These are phyloP conservation scores for Colossoma macropomum DNA, from an alignment of 2,113 vertebrate genomes.

Conservation along the genomic window DNA sequence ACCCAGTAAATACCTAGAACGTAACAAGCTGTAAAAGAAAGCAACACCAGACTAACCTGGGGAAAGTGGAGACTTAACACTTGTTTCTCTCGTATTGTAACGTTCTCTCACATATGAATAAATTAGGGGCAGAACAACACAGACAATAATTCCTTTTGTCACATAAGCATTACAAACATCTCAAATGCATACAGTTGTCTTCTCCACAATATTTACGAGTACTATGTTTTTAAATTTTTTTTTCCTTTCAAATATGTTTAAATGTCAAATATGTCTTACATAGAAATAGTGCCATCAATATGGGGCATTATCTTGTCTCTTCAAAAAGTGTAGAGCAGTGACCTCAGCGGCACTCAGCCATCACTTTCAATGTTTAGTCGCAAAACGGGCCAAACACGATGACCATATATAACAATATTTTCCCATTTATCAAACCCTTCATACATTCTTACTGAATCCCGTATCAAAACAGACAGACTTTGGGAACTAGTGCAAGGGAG, in stretches of 20 bases:
- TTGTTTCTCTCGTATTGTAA: slow-evolving; percentile 58
- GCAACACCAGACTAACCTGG: too few species aligned
- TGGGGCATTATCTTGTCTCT: slow-evolving; percentile 80
- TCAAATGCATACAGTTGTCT: slow-evolving; percentile 40
- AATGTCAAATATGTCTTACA: slow-evolving; percentile 73
- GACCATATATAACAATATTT: slow-evolving; percentile 76
- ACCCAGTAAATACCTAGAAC: too few species aligned
- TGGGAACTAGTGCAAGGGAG: slow-evolving; percentile 98
- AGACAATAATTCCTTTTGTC: slow-evolving; percentile 61
- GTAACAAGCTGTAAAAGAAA: too few species aligned
- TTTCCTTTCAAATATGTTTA: slow-evolving; percentile 69
- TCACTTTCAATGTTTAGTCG: slow-evolving; percentile 77
- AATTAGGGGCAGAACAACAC: slow-evolving; percentile 63
- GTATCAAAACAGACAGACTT: slow-evolving; percentile 88
- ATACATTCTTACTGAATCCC: slow-evolving; percentile 78
- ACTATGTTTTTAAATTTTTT: slow-evolving; percentile 70
- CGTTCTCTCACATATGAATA: slow-evolving; percentile 60
- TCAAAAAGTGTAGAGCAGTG: slow-evolving; percentile 81
- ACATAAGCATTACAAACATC: slow-evolving; percentile 59
- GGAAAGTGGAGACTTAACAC: slow-evolving; percentile 52
- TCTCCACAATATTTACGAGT: slow-evolving; percentile 69
- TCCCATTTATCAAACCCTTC: slow-evolving; percentile 78
- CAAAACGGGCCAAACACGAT: slow-evolving; percentile 81
- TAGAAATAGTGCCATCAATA: slow-evolving; percentile 84
- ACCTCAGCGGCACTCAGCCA: slow-evolving; percentile 81